These are phyloP conservation scores for Ictidomys tridecemlineatus DNA, from an alignment of 2,113 vertebrate genomes.

Conservation along the genomic window DNA sequence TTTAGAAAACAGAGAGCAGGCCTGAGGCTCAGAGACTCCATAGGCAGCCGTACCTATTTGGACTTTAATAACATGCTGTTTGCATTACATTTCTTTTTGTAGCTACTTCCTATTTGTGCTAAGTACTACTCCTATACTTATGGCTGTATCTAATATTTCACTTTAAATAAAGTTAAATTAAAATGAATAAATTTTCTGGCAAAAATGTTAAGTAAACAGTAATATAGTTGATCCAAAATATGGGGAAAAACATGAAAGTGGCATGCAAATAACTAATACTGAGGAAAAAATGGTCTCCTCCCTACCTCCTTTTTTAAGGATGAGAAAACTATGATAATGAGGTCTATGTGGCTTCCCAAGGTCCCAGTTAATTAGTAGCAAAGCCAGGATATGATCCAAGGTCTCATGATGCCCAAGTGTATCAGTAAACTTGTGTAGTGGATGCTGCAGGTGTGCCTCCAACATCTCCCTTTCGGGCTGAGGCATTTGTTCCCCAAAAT, in stretches of 20 bases:
- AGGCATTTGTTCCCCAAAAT: background rate
- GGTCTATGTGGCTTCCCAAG: background rate
- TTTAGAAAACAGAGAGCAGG: conserved; percentile 49
- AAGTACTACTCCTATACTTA: background rate
- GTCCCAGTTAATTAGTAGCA: background rate
- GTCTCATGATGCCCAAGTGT: background rate
- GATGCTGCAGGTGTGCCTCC: background rate
- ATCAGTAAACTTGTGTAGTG: rapidly evolving
- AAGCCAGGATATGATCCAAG: background rate
- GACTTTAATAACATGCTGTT: background rate
- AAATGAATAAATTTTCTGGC: conserved; percentile 1
- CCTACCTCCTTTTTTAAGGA: background rate
- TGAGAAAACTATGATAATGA: background rate
- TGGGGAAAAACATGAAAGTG: background rate
- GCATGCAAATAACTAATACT: background rate
- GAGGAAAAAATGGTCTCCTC: background rate
- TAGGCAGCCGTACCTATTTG: background rate
- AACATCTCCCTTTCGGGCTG: background rate
- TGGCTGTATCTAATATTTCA: background rate
- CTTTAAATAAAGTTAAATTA: conserved; percentile 6
- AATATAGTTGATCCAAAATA: background rate
- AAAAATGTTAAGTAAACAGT: background rate
- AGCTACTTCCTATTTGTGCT: background rate
- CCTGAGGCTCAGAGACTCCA: background rate
- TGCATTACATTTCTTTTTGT: conserved; percentile 18